Percentiles rank a stretch among this genome's conserved stretches.
Evolutionary conservation across 2,888 invertebrate genomes (phyloP).

Genomic region (Anodontia alba): DNA sequence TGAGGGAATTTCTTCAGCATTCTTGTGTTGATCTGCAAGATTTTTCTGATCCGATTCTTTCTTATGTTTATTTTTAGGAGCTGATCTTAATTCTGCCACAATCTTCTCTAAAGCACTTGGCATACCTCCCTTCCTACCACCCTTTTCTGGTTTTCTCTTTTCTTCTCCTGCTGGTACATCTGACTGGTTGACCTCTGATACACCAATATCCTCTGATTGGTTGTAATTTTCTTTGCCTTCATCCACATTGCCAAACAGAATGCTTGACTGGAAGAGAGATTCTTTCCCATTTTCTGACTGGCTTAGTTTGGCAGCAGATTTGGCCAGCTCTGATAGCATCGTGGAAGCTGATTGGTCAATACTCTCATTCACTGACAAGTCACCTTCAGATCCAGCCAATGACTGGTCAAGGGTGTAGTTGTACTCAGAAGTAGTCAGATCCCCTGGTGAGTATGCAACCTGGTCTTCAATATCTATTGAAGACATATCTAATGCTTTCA

Average conservation of each 20-base stretch:
- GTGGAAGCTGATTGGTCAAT: conserved; percentile 59
- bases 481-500: conserved; percentile 42
- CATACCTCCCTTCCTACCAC: neutral
- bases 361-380: conserved; percentile 40
- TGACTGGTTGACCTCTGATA: conserved; percentile 19
- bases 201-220: conserved; percentile 21
- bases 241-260: conserved; percentile 9
- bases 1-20: neutral
- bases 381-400: conserved; percentile 37
- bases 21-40: neutral
- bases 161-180: conserved; percentile 7
- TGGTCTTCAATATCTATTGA: conserved; percentile 5
- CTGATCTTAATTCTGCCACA: conserved; percentile 55
- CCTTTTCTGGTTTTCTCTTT: neutral
- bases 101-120: conserved; percentile 29
- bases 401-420: conserved; percentile 60
- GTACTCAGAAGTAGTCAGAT: conserved; percentile 37
- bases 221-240: conserved; percentile 14
- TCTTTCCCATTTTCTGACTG: conserved; percentile 17
- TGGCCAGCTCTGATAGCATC: conserved; percentile 59
- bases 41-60: neutral
- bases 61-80: conserved; percentile 46
- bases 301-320: conserved; percentile 38
- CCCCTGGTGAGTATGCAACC: conserved; percentile 25
- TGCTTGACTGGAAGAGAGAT: neutral